A percentile compares a stretch with the other conserved stretches of the same genome.
Conservation (phyloP, 1,140 invertebrate genomes). For the Popillia japonica region DNA sequence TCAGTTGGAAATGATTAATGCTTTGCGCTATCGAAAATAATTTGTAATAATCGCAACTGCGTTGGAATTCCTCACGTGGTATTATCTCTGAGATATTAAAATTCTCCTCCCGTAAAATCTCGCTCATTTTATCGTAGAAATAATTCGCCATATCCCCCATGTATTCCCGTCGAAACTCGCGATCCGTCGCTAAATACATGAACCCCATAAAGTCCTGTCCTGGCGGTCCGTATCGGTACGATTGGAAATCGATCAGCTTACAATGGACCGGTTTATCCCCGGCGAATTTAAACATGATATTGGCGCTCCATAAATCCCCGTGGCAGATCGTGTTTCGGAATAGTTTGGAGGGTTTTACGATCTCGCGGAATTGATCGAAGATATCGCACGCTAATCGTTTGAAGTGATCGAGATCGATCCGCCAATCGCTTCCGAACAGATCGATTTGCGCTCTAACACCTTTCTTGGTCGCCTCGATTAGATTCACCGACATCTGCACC, state of each 20-base stretch:
- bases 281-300: constrained; percentile 61
- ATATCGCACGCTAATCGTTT: constrained; percentile 6
- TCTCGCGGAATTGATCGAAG: neutral
- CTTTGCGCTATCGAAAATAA: constrained; percentile 4
- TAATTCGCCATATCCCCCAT: constrained; percentile 51
- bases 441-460: constrained; percentile 6
- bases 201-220: constrained; percentile 62
- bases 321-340: constrained; percentile 51
- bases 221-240: constrained; percentile 62
- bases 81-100: neutral
- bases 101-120: neutral
- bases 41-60: constrained; percentile 22
- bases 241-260: constrained; percentile 64
- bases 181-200: constrained; percentile 56
- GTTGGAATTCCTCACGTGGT: neutral
- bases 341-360: constrained; percentile 38
- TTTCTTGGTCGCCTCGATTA: neutral
- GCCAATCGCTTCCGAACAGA: neutral
- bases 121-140: neutral
- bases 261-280: constrained; percentile 52
- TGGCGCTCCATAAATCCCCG: constrained; percentile 64
- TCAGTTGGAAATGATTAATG: neutral
- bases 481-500: neutral
- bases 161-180: constrained; percentile 55
- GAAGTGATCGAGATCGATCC: neutral